A percentile compares a stretch with the other conserved stretches of the same genome.
These are phyloP conservation scores for Cyrtonyx montezumae DNA, from an alignment of 2,113 vertebrate genomes.

Conservation along the genomic window DNA sequence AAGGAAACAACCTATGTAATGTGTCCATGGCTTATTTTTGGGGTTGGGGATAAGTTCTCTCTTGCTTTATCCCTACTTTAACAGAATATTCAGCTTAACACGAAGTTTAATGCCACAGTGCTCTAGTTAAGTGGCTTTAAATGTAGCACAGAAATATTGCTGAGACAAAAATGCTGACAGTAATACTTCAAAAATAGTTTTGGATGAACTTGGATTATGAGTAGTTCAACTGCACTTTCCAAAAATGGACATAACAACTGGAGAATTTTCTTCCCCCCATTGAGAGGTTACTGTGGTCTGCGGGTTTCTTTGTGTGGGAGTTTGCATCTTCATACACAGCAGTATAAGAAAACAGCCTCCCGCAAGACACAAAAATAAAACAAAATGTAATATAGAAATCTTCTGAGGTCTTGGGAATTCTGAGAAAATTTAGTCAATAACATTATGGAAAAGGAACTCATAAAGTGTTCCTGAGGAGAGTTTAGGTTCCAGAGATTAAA, in stretches of 20 bases:
- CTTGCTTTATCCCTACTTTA: background rate
- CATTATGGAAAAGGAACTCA: background rate
- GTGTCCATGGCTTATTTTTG: background rate
- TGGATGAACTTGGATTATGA: slow-evolving; percentile 43
- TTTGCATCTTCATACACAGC: slow-evolving; percentile 23
- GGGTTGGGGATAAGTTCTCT: background rate
- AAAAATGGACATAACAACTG: slow-evolving; percentile 51
- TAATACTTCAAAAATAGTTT: slow-evolving; percentile 45
- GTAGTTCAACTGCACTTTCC: background rate
- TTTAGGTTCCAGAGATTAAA: background rate
- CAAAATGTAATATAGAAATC: background rate
- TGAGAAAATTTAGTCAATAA: background rate
- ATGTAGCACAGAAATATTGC: slow-evolving; percentile 19
- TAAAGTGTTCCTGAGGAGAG: background rate
- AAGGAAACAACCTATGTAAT: background rate
- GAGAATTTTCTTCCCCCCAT: background rate
- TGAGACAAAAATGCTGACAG: slow-evolving; percentile 15
- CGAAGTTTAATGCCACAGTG: background rate
- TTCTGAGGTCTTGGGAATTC: slow-evolving; percentile 41
- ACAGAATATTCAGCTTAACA: background rate
- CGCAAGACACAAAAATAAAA: slow-evolving; percentile 58
- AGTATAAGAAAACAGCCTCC: slow-evolving; percentile 60
- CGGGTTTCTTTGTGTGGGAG: slow-evolving; percentile 73
- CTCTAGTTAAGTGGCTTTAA: slow-evolving; percentile 24
- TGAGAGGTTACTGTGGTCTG: slow-evolving; percentile 70